These are phyloP conservation scores for Columba guinea DNA, from an alignment of 2,797 vertebrate genomes.

Conservation along the genomic window DNA sequence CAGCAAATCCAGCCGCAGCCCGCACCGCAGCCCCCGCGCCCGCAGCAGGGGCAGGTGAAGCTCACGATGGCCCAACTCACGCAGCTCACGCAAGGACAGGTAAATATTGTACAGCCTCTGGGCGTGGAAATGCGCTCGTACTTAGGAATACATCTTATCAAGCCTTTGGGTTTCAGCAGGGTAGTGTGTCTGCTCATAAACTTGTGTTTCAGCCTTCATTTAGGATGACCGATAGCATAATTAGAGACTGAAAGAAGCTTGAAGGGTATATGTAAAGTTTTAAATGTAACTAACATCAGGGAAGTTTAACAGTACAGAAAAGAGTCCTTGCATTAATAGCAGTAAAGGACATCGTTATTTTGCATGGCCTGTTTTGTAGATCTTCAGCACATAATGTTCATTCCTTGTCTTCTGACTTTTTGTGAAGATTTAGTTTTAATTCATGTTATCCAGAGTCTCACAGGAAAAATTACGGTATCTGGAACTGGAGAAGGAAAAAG, in stretches of 20 bases:
- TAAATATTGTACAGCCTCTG: constrained; percentile 43
- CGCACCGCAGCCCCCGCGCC: constrained; percentile 73
- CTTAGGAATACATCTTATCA: neutral
- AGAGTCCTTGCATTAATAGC: neutral
- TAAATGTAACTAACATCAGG: neutral
- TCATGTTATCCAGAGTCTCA: neutral
- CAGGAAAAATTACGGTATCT: neutral
- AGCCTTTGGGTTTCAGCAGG: neutral
- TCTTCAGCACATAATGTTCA: neutral
- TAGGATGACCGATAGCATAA: neutral
- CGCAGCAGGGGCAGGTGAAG: constrained; percentile 93
- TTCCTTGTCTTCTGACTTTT: neutral
- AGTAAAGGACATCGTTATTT: neutral
- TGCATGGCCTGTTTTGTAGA: neutral
- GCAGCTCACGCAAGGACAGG: constrained; percentile 92
- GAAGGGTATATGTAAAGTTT: neutral
- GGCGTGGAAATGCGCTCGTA: neutral
- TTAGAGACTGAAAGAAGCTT: neutral
- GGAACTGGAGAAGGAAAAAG: neutral
- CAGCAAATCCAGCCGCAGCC: constrained; percentile 70
- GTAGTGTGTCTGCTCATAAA: neutral
- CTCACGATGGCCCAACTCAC: constrained; percentile 95
- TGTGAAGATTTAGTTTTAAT: neutral
- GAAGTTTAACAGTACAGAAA: neutral
- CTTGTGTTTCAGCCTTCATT: neutral